Evolutionary conservation across 2,888 invertebrate species (phyloP), one percentile per base, ranked within the genome.

Genomic region (Andrena camellia): DNA sequence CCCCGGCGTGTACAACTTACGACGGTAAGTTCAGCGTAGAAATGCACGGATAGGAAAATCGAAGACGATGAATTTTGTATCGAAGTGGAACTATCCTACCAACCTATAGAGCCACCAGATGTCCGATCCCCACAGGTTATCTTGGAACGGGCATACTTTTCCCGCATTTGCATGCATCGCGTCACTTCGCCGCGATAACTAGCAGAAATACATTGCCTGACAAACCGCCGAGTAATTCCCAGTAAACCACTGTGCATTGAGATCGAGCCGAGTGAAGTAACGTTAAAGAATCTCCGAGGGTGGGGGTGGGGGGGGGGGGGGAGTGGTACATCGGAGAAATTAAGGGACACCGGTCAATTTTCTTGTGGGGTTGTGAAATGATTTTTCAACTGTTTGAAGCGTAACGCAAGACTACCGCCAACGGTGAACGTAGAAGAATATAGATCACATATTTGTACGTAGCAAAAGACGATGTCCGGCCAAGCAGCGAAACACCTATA

Each of bases 31-130:
- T 70, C 66, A 48, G 78, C 78, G 68, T 72, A 84, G 73, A 71
- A 76, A 63, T 29, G 76, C 35, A 80, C 71, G 33, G 71, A 69
- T 84, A 82, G 76, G 57, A 71, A 90, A 90, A 94, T 94, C 94
- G 94, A 94, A 93, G 86, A 63, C 88, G 81, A 91, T 94, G 91
- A 94, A 94, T 94, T 93, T 94, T 94, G 88, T 86, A 93, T 93
- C 90, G 80, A 90, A 91, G 76, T 86, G 87, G 83, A 91, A 91
- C 88, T 90, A 89, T 90, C 88, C 89, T 83, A 81, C 79, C 80
- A 79, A 80, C 84, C 92, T 92, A 92, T 90, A 92, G 88, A 89
- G 83, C 86, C 84, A 87, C 89, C 92, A 91, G 90, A 92, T 92
- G 91, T 90, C 89, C 84, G 82, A 88, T 92, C 90, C 92, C 92